These are phyloP conservation scores for Acholoe squamosa DNA, from an alignment of 2,888 invertebrate species.

Conservation along the genomic window DNA sequence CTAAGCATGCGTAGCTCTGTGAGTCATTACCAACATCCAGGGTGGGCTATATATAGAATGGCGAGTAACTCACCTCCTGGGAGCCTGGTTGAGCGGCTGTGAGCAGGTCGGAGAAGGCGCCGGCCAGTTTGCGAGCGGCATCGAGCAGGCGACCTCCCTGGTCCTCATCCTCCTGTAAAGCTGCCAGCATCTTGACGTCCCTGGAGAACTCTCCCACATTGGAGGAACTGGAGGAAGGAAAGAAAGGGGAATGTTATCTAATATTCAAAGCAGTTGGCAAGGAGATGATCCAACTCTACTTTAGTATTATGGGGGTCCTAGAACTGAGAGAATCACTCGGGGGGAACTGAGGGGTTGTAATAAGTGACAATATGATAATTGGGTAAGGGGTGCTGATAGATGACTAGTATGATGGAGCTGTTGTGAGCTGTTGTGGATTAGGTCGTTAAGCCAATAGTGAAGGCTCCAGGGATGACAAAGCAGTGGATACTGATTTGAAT, in stretches of 20 bases:
- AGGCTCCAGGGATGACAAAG: no score
- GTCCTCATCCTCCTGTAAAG: constrained; percentile 91
- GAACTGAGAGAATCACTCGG: background rate
- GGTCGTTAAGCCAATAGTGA: no score
- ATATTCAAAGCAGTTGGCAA: background rate
- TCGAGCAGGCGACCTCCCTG: constrained; percentile 93
- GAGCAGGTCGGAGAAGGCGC: constrained; percentile 94
- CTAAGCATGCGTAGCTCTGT: no score
- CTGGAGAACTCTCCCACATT: constrained; percentile 97
- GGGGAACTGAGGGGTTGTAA: background rate
- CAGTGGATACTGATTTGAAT: no score
- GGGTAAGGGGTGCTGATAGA: no score
- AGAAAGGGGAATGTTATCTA: background rate
- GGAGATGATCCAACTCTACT: background rate
- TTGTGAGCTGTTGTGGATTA: background rate
- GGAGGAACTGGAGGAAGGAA: constrained; percentile 86
- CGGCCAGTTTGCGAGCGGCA: constrained; percentile 95
- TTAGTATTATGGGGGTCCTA: background rate
- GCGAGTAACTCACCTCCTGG: constrained; percentile 75
- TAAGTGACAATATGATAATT: background rate
- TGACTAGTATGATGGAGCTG: background rate
- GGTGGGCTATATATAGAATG: no score
- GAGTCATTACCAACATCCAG: no score
- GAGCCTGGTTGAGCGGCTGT: constrained; percentile 94
- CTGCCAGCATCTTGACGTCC: constrained; percentile 97